phyloP scores from a whole-genome alignment of 2,113 vertebrate genomes.

The Eclectus roratus region DNA sequence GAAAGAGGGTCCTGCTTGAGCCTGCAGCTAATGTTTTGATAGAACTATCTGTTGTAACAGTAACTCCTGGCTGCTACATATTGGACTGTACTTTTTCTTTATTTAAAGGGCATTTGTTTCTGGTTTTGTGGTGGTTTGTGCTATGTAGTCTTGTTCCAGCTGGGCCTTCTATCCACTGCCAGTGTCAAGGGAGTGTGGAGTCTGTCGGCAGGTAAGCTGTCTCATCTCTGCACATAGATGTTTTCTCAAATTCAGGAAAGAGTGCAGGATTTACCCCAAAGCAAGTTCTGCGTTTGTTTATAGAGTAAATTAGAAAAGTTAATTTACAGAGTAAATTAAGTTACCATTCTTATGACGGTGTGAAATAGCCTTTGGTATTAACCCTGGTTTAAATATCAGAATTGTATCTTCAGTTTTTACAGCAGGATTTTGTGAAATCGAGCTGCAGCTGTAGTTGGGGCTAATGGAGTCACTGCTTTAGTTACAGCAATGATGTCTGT shows the following conservation, averaged over 20 bases:
- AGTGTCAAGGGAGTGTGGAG: neutral
- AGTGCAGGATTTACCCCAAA: neutral
- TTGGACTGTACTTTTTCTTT: neutral
- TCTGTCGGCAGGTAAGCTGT: neutral
- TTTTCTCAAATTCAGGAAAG: neutral
- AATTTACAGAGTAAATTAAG: neutral
- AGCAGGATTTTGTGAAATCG: neutral
- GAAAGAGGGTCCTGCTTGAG: neutral
- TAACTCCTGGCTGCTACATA: neutral
- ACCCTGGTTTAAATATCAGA: neutral
- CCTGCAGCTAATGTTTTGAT: neutral
- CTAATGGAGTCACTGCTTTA: neutral
- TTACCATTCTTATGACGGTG: neutral
- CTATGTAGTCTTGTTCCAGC: neutral
- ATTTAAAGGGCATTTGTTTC: neutral
- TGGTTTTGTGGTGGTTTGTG: neutral
- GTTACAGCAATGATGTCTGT: constrained; percentile 14
- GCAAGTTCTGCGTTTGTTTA: neutral
- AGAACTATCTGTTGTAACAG: neutral
- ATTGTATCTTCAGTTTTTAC: neutral
- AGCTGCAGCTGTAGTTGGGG: neutral
- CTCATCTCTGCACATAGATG: neutral
- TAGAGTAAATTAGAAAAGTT: neutral
- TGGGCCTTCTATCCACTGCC: neutral
- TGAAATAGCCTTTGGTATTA: neutral